Evolutionary conservation across 2,888 invertebrate genomes (phyloP), one percentile per base, ranked within the genome.

Genomic region (Rhodophaea formosa): DNA sequence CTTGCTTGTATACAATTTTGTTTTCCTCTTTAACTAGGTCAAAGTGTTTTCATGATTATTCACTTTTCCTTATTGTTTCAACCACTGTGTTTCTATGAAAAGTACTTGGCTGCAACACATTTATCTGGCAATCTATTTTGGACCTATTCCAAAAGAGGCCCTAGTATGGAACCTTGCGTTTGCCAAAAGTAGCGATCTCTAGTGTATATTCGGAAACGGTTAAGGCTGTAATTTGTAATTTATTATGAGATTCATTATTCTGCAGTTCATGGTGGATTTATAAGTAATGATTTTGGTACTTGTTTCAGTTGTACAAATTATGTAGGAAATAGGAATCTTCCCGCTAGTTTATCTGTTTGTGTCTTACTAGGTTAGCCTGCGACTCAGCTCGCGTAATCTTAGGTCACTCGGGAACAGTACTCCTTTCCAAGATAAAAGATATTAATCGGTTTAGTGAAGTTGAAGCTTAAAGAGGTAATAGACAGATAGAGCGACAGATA

Each of bases 61-160:
- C n/a, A 15, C 42, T 45, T 45, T 45, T 30, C 30, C 32, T 14
- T 30, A 3, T 49, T 23, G 1, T 17, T 23, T 23, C 12, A 1
- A 12, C 29, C 1, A 30, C 23, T 6, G 10, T 46, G 7, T 49
- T 14, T 12, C 7, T 14, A 49, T 14, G 14, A 49, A 12, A 14
- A 49, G 10, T 10, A 45, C 12, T 8, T 45, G 17, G 17, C 45
- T 46, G 23, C 23, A 23, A 23, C 5, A 17, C 12, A 46, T 49
- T 15, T 15, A 14, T 15, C 39, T 29, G 23, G 30, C 42, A 51
- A 42, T 43, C 56, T 39, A 8, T n/a, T 62, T 63, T 69, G 69
- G 67, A 63, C 15, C 53, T 60, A 55, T 55, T 65, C 64, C 68
- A 68, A 67, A 53, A 15, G 57, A 58, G 58, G 60, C 52, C 58